Evolutionary conservation across 2,113 vertebrate genomes (phyloP), one percentile per base, ranked within the genome.

Genomic region (Pedetes capensis): DNA sequence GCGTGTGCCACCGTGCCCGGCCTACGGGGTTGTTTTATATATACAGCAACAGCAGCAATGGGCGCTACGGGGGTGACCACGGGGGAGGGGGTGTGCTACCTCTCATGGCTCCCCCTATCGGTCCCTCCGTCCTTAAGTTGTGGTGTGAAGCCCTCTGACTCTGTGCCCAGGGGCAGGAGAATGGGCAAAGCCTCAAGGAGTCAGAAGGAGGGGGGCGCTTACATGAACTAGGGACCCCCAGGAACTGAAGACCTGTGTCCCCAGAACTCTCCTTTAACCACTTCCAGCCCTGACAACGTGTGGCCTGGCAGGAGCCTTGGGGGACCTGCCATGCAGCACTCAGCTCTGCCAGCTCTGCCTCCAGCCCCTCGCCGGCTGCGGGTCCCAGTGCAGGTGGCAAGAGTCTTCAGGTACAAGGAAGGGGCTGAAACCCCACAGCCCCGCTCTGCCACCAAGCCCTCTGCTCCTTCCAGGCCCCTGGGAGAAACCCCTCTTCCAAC

Each of bases 221-320:
- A 57, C 5, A 6, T 49, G 47, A 37, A 87, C 17, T 2, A 29
- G 71, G 71, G 44, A 14, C 71, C 44, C n/a, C 10, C 3, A 13
- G 12, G 63, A 23, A 39, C 34, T 55, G 44, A 47, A 42, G 37
- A 22, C 39, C 29, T 7, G n/a, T 16, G 17, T 27, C 39, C 16
- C 1, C 0, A 0, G 8, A 6, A 11, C 1, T 34, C 29, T 23
- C 6, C 8, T 5, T 25, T 5, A 13, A 1, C 44, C 82, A 53
- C n/a, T 90, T 53, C 81, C n/a, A 17, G 39, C 12, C 68, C 68
- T 51, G 18, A 9, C 13, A 3, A 9, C 5, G 1, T 1, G n/a
- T 18, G 27, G 18, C n/a, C 25, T 2, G 0, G 34, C 4, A 5
- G 39, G 18, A 27, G 51, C 17, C 72, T 57, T 13, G 13, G 51